A percentile compares a stretch with the other conserved stretches of the same genome.
Evolutionary conservation across 1,140 invertebrate genomes (phyloP).

Genomic region (Rhagoletis pomonella): DNA sequence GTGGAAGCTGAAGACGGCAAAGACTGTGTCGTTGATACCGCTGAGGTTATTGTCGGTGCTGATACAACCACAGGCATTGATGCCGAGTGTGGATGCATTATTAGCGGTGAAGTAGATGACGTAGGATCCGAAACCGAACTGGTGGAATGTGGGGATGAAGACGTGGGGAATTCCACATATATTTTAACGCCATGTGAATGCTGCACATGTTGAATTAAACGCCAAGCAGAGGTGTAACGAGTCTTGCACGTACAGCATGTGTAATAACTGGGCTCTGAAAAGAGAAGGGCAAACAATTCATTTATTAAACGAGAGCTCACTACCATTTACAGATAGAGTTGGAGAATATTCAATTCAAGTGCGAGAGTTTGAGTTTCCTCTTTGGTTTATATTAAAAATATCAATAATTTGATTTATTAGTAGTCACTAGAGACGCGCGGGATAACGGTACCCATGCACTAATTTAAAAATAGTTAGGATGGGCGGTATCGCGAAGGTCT

Average conservation of each 20-base stretch:
- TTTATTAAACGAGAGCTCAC: neutral
- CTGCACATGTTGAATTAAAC: constrained; percentile 95
- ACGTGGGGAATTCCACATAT: constrained; percentile 81
- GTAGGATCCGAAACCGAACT: neutral
- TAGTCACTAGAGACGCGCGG: too few species aligned
- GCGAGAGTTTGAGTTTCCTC: too few species aligned
- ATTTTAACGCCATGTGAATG: constrained; percentile 94
- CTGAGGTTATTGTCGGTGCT: constrained; percentile 73
- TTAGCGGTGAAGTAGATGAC: neutral
- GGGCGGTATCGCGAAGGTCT: too few species aligned
- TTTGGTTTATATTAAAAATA: too few species aligned
- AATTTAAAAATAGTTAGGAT: too few species aligned
- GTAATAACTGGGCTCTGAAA: constrained; percentile 95
- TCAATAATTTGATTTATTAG: too few species aligned
- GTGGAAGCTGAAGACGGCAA: constrained; percentile 57
- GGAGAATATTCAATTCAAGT: too few species aligned
- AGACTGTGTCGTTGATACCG: constrained; percentile 61
- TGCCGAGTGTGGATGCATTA: constrained; percentile 12
- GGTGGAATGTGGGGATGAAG: constrained; percentile 19
- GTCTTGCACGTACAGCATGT: constrained; percentile 96
- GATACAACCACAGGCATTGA: constrained; percentile 55
- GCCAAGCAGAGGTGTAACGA: constrained; percentile 92
- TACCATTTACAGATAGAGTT: too few species aligned
- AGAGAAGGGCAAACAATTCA: constrained; percentile 68
- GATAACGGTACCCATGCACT: too few species aligned